Conservation (phyloP, 1,140 invertebrate genomes). For the Dermatophagoides farinae region DNA sequence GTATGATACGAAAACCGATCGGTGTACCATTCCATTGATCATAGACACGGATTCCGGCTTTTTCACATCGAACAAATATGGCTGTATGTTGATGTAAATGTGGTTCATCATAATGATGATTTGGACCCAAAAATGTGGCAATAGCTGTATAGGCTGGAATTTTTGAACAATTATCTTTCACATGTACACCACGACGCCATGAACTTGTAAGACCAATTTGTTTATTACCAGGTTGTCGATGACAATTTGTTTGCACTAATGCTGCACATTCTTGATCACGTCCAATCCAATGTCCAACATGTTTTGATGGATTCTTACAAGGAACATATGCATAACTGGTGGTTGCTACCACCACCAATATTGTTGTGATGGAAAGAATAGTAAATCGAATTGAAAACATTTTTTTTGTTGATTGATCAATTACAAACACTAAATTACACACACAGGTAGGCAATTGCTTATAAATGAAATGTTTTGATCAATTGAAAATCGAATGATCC, state of each 20-base stretch:
- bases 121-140: slow-evolving; percentile 8
- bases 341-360: background rate
- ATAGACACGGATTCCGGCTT: background rate
- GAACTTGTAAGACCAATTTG: slow-evolving; percentile 6
- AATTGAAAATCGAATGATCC: no score
- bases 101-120: slow-evolving; percentile 7
- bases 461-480: no score
- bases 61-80: slow-evolving; percentile 3
- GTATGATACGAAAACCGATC: background rate
- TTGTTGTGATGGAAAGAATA: no score
- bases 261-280: slow-evolving; percentile 8
- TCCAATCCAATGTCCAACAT: background rate
- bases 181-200: slow-evolving; percentile 6
- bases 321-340: slow-evolving; percentile 1
- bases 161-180: slow-evolving; percentile 5
- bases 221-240: slow-evolving; percentile 3
- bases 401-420: no score
- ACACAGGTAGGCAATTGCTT: no score
- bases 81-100: slow-evolving; percentile 10
- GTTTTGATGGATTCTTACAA: background rate
- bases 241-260: slow-evolving; percentile 6
- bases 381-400: no score
- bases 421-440: no score
- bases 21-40: slow-evolving; percentile 10
- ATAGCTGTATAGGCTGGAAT: slow-evolving; percentile 7